These are phyloP conservation scores for Paratilapia polleni DNA, from an alignment of 2,113 vertebrate genomes.

Conservation along the genomic window DNA sequence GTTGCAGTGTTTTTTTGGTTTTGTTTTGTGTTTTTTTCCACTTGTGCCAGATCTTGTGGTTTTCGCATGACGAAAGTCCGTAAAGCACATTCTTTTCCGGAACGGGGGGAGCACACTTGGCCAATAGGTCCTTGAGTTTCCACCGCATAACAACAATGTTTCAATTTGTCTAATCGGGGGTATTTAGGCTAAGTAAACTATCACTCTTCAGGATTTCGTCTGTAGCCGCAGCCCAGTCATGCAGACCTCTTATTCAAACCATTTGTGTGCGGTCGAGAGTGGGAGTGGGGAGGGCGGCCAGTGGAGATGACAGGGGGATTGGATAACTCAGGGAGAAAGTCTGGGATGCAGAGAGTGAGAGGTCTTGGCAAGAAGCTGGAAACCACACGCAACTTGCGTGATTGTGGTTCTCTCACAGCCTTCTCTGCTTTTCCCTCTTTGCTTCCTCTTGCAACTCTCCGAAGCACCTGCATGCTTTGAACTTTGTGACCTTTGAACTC, in stretches of 20 bases:
- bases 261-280: conserved; percentile 86
- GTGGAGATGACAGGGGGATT: conserved; percentile 75
- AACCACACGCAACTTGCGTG: conserved; percentile 83
- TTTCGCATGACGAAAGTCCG: conserved; percentile 74
- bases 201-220: conserved; percentile 80
- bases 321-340: conserved; percentile 81
- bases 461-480: conserved; percentile 76
- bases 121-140: conserved; percentile 81
- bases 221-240: conserved; percentile 85
- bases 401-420: conserved; percentile 71
- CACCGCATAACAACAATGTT: conserved; percentile 90
- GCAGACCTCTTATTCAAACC: conserved; percentile 91
- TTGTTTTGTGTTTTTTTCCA: conserved; percentile 30
- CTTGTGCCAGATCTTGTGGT: conserved; percentile 70
- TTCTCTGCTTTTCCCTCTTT: conserved; percentile 7
- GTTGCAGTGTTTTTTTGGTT: conserved; percentile 14
- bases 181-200: conserved; percentile 90
- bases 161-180: conserved; percentile 85
- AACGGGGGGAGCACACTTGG: conserved; percentile 51
- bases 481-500: conserved; percentile 29
- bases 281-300: conserved; percentile 54
- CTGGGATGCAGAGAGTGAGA: conserved; percentile 83
- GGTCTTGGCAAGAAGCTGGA: conserved; percentile 79
- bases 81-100: conserved; percentile 65
- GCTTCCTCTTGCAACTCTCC: background rate